Conservation (phyloP, 2,797 vertebrate species). For the Mionectes olivaceus region DNA sequence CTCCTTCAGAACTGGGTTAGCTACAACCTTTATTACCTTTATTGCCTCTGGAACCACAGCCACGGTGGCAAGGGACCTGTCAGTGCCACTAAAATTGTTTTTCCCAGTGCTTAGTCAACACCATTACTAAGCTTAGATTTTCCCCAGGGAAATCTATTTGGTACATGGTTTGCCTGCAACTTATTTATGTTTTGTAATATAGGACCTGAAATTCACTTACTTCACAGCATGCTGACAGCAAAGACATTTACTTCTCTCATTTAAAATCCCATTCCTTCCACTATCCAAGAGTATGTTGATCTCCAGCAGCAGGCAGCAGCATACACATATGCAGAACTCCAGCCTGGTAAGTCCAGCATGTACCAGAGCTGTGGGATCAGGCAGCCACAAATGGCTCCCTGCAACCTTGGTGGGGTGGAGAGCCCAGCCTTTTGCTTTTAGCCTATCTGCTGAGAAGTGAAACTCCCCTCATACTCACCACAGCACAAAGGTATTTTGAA, state of each 20-base stretch:
- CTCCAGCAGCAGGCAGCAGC: background rate
- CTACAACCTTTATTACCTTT: background rate
- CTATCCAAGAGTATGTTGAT: background rate
- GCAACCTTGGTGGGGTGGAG: background rate
- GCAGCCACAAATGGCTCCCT: background rate
- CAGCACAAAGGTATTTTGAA: constrained; percentile 43
- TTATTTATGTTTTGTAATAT: background rate
- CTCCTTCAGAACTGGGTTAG: background rate
- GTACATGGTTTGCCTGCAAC: background rate
- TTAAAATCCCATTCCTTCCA: background rate
- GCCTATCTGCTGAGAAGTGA: constrained; percentile 3
- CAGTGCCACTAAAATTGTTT: background rate
- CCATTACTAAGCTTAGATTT: background rate
- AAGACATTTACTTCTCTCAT: background rate
- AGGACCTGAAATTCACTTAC: background rate
- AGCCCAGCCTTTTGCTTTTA: background rate
- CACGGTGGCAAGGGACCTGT: background rate
- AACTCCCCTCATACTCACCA: constrained; percentile 11
- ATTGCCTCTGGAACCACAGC: background rate
- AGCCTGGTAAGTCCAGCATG: background rate
- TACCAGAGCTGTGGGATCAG: background rate
- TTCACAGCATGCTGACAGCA: background rate
- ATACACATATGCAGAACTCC: background rate
- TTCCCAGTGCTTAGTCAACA: background rate
- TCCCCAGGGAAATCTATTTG: background rate